A percentile compares a stretch with the other conserved stretches of the same genome.
These are phyloP conservation scores for Volucella inanis DNA, from an alignment of 2,888 invertebrate genomes.

Conservation along the genomic window DNA sequence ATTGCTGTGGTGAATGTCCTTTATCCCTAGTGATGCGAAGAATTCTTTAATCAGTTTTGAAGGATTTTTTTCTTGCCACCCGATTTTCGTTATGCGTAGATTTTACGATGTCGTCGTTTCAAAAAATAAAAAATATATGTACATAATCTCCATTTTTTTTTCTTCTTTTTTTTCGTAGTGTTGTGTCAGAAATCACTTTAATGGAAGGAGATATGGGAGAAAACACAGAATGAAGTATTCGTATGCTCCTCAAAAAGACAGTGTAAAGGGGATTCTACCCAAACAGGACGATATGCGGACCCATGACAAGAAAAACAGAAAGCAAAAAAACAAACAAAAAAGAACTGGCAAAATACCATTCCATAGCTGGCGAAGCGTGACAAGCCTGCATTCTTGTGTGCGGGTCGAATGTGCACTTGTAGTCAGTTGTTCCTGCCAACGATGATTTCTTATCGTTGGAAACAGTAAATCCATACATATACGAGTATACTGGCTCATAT, in stretches of 20 bases:
- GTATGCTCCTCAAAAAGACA: neutral
- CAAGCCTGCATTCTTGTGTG: slow-evolving; percentile 55
- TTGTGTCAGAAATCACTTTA: slow-evolving; percentile 34
- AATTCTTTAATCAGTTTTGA: slow-evolving; percentile 63
- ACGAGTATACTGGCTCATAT: neutral
- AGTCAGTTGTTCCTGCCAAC: slow-evolving; percentile 48
- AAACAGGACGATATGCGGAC: slow-evolving; percentile 1
- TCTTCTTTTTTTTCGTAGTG: neutral
- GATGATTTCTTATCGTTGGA: slow-evolving; percentile 42
- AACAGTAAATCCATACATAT: neutral
- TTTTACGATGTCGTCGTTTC: slow-evolving; percentile 37
- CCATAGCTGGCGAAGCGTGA: slow-evolving; percentile 47
- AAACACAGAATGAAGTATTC: slow-evolving; percentile 8
- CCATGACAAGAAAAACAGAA: slow-evolving; percentile 1
- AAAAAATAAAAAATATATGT: slow-evolving; percentile 32
- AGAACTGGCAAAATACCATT: slow-evolving; percentile 2
- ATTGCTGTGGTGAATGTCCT: slow-evolving; percentile 56
- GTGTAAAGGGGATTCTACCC: slow-evolving; percentile 13
- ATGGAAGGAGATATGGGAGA: slow-evolving; percentile 5
- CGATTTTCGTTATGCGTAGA: slow-evolving; percentile 52
- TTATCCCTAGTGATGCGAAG: slow-evolving; percentile 31
- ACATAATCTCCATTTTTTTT: neutral
- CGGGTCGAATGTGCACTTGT: slow-evolving; percentile 47
- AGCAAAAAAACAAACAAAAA: neutral
- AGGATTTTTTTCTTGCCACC: slow-evolving; percentile 16